Conservation (phyloP, 1,140 invertebrate genomes). For the Diabrotica virgifera region DNA sequence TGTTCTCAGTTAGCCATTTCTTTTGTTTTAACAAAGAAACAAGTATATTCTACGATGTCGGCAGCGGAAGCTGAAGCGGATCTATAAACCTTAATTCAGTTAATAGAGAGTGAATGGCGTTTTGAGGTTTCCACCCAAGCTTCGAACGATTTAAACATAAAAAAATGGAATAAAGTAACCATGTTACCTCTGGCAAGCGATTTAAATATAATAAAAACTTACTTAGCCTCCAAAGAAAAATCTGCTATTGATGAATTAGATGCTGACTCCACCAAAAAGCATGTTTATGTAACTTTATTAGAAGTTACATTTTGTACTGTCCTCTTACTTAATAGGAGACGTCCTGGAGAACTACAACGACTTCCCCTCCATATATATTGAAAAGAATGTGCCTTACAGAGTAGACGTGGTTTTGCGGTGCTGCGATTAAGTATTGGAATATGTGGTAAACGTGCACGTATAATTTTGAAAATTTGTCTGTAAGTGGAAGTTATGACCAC, state of each 20-base stretch:
- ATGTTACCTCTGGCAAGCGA: conserved; percentile 43
- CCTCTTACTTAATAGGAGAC: conserved; percentile 36
- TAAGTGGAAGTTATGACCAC: too few relatives aligned
- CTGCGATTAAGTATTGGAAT: too few relatives aligned
- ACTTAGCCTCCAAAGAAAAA: conserved; percentile 22
- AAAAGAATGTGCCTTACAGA: too few relatives aligned
- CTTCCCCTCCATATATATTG: too few relatives aligned
- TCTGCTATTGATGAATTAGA: conserved; percentile 17
- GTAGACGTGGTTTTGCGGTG: too few relatives aligned
- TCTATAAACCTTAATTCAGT: conserved; percentile 30
- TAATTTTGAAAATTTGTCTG: too few relatives aligned
- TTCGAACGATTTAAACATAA: conserved; percentile 37
- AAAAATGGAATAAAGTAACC: conserved; percentile 43
- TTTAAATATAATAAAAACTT: conserved; percentile 41
- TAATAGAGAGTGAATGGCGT: conserved; percentile 29
- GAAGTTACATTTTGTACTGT: conserved; percentile 38
- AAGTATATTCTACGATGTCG: neutral
- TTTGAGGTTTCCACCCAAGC: conserved; percentile 37
- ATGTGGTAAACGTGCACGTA: too few relatives aligned
- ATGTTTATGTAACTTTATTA: conserved; percentile 30
- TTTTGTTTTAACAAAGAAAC: conserved; percentile 9
- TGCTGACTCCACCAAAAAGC: conserved; percentile 14
- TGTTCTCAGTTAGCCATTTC: conserved; percentile 28
- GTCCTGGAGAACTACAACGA: conserved; percentile 38
- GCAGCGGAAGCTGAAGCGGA: conserved; percentile 25